phyloP scores from a whole-genome alignment of 2,113 vertebrate species.

The Clarias macrocephalus region DNA sequence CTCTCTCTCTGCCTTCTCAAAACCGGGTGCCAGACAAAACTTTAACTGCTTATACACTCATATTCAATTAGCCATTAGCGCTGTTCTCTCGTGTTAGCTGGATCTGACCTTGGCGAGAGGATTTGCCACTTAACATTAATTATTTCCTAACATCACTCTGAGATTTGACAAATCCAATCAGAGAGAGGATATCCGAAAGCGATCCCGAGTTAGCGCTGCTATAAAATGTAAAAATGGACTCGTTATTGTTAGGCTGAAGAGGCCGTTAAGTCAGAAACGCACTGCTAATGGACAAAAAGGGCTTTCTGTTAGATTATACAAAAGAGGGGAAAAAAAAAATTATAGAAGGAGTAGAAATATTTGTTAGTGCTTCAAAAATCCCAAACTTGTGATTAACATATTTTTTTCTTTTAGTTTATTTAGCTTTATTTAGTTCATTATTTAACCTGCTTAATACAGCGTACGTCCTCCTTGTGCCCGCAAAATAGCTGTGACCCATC shows the following conservation, averaged over 20 bases:
- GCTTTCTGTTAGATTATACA: background rate
- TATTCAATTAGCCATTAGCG: slow-evolving; percentile 8
- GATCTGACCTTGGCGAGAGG: background rate
- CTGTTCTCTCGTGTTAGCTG: background rate
- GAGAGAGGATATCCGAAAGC: background rate
- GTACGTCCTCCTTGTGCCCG: no score
- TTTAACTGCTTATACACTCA: background rate
- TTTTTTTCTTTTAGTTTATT: background rate
- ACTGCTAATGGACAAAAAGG: background rate
- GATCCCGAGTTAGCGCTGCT: background rate
- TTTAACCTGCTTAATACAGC: no score
- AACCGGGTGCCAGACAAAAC: background rate
- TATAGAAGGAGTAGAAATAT: background rate
- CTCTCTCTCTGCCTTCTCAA: background rate
- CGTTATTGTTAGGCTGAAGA: slow-evolving; percentile 10
- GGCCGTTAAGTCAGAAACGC: background rate
- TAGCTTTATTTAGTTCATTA: background rate
- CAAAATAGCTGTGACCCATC: no score
- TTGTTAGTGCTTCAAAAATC: background rate
- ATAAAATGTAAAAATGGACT: background rate
- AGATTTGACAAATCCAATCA: slow-evolving; percentile 18
- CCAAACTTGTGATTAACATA: background rate
- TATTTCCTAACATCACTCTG: background rate
- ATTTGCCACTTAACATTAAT: background rate
- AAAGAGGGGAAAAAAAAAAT: background rate